phyloP scores from a whole-genome alignment of 2,888 invertebrate species.

The Allolobophora icterica region DNA sequence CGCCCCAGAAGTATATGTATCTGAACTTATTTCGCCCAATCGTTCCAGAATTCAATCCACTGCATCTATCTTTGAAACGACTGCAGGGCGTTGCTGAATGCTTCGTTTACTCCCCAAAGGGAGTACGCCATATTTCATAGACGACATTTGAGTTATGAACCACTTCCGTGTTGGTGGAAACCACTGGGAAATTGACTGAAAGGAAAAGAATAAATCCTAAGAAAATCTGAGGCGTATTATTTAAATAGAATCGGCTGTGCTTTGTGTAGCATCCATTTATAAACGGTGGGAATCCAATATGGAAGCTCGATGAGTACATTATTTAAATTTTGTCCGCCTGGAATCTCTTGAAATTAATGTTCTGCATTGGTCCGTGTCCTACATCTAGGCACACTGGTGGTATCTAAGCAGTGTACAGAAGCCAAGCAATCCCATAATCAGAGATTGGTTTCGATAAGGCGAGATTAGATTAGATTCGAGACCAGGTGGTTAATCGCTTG shows the following conservation, averaged over 20 bases:
- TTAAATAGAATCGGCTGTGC: neutral
- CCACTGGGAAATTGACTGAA: conserved; percentile 8
- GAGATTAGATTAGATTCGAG: too few species aligned
- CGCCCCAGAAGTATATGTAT: neutral
- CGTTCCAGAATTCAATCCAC: neutral
- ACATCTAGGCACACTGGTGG: too few species aligned
- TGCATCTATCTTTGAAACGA: neutral
- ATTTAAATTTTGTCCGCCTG: neutral
- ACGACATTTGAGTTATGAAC: neutral
- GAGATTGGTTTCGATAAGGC: too few species aligned
- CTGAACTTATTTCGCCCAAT: neutral
- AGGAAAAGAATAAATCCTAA: neutral
- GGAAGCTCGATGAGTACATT: neutral
- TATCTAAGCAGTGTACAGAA: too few species aligned
- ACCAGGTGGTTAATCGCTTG: too few species aligned
- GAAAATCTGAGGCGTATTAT: neutral
- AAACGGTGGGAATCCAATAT: neutral
- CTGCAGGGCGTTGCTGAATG: neutral
- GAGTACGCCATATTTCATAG: neutral
- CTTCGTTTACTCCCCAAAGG: neutral
- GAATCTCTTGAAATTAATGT: too few species aligned
- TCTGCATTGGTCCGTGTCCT: too few species aligned
- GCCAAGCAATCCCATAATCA: too few species aligned
- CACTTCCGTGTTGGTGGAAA: neutral
- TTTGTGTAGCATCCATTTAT: neutral